phyloP scores from a whole-genome alignment of 2,797 vertebrate genomes.

The Rhinophrynus dorsalis region DNA sequence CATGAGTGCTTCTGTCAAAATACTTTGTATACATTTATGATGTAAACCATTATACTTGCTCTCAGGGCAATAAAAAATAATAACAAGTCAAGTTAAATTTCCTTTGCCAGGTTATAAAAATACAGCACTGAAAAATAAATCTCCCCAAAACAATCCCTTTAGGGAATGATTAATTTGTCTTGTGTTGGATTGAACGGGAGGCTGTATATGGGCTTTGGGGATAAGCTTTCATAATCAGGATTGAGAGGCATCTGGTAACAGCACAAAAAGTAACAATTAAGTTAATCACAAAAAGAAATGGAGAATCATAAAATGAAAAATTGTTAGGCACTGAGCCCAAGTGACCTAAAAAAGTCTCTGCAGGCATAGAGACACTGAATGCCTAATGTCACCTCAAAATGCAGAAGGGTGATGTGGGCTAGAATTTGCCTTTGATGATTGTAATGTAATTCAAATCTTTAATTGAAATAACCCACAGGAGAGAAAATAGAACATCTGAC shows the following conservation, averaged over 20 bases:
- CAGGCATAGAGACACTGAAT: slow-evolving; percentile 11
- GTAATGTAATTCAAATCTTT: slow-evolving; percentile 39
- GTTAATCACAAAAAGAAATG: slow-evolving; percentile 44
- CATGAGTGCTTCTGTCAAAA: background rate
- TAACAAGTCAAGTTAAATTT: background rate
- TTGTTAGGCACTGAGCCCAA: slow-evolving; percentile 21
- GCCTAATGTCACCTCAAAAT: slow-evolving; percentile 14
- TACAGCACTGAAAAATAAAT: slow-evolving; percentile 9
- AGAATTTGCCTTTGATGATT: slow-evolving; percentile 25
- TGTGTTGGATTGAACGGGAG: slow-evolving; percentile 34
- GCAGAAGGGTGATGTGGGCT: background rate
- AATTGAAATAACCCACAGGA: slow-evolving; percentile 40
- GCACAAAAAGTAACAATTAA: slow-evolving; percentile 42
- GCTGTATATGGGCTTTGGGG: slow-evolving; percentile 28
- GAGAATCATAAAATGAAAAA: slow-evolving; percentile 39
- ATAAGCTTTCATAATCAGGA: slow-evolving; percentile 44
- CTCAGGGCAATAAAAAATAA: background rate
- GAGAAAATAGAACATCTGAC: slow-evolving; percentile 44
- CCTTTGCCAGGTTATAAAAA: slow-evolving; percentile 14
- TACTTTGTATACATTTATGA: background rate
- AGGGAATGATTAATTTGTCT: slow-evolving; percentile 41
- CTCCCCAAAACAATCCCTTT: slow-evolving; percentile 34
- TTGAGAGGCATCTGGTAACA: slow-evolving; percentile 47
- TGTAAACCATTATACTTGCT: background rate
- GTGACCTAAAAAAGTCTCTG: slow-evolving; percentile 22